Evolutionary conservation across 35 echinoderm and acorn worm genomes (phyloP), one percentile per base, ranked within the genome.

Genomic region (Amphiura filiformis): DNA sequence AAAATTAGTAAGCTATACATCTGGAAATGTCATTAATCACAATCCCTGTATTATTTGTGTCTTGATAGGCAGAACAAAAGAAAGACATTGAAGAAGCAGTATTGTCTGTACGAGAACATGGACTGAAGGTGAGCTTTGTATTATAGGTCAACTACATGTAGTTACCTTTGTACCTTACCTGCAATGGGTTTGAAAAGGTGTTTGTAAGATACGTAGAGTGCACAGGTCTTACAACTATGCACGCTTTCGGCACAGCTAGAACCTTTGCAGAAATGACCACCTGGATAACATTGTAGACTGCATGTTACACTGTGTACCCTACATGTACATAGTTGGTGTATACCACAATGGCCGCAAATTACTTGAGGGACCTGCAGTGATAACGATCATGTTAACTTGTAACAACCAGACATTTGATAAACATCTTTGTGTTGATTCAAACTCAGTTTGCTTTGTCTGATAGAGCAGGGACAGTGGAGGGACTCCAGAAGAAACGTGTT

Each of bases 11-110:
- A n/a, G n/a, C n/a, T n/a, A n/a, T n/a, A n/a, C n/a, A n/a, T n/a
- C n/a, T n/a, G n/a, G n/a, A n/a, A n/a, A n/a, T n/a, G n/a, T n/a
- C n/a, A n/a, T n/a, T n/a, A n/a, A n/a, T n/a, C n/a, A n/a, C n/a
- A n/a, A n/a, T n/a, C n/a, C n/a, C n/a, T n/a, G n/a, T n/a, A n/a
- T n/a, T n/a, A n/a, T n/a, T n/a, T n/a, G n/a, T n/a, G n/a, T n/a
- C n/a, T 80, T 83, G 26, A 38, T 38, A 97, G 94, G 88, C 88
- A 47, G 95, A 93, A 35, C 34, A 91, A 82, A 90, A 97, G 80
- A 76, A 85, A 77, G 84, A 80, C 18, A 33, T 93, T 36, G 88
- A 93, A 75, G 91, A 97, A 22, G 80, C 92, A 26, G 88, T 93
- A 38, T 76, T 93, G 37, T 56, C 84, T 0, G 61, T 52, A 30